Evolutionary conservation across 2,797 vertebrate species (phyloP).

Genomic region (Eupleurogrammus muticus): DNA sequence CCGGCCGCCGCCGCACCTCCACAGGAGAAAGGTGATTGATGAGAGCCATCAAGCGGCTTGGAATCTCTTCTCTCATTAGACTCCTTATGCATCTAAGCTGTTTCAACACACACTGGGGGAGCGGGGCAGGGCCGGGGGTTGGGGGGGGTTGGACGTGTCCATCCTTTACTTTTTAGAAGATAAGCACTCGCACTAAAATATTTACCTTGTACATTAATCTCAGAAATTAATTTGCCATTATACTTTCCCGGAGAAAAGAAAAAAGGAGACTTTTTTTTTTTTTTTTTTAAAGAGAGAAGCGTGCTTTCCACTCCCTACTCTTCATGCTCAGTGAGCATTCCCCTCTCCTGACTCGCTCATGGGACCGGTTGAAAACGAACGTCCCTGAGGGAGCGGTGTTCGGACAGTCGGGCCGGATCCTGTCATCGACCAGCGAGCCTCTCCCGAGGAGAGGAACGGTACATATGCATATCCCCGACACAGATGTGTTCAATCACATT

Average conservation of each 20-base stretch:
- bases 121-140: conserved; percentile 10
- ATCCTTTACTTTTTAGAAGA: conserved; percentile 71
- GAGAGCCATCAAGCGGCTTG: conserved; percentile 83
- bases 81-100: conserved; percentile 73
- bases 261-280: conserved; percentile 28
- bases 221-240: conserved; percentile 75
- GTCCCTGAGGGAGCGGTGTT: conserved; percentile 65
- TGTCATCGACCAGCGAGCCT: conserved; percentile 60
- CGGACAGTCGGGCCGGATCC: conserved; percentile 67
- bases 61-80: conserved; percentile 86
- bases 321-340: conserved; percentile 60
- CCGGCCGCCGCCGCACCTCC: conserved; percentile 75
- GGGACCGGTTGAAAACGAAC: conserved; percentile 65
- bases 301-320: conserved; percentile 65
- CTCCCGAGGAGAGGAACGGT: conserved; percentile 46
- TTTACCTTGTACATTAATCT: conserved; percentile 76
- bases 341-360: conserved; percentile 53
- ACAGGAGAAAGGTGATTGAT: conserved; percentile 86
- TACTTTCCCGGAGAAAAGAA: conserved; percentile 44
- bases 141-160: conserved; percentile 35
- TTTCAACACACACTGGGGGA: conserved; percentile 55
- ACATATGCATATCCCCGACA: conserved; percentile 43
- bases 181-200: conserved; percentile 78
- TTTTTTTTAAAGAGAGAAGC: conserved; percentile 41
- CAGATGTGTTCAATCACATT: conserved; percentile 67